Evolutionary conservation across 2,797 vertebrate species (phyloP).

Genomic region (Taeniopygia guttata): DNA sequence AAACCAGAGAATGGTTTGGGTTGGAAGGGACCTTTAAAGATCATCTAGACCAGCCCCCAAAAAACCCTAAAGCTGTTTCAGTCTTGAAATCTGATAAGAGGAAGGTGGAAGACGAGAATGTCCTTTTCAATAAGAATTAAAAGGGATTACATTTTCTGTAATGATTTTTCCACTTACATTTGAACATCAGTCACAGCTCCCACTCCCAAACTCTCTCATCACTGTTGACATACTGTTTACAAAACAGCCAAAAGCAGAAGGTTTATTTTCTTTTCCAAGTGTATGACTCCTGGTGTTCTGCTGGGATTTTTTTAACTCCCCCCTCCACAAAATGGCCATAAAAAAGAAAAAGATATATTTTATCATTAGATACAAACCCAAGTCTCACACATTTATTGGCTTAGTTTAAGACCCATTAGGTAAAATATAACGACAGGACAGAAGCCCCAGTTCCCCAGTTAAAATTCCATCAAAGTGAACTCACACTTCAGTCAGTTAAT

Average conservation of each 20-base stretch:
- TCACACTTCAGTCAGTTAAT: neutral
- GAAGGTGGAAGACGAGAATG: neutral
- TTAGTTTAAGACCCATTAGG: neutral
- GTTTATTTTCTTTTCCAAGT: neutral
- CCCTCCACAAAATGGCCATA: neutral
- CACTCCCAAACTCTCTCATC: neutral
- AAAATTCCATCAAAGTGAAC: neutral
- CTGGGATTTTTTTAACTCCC: neutral
- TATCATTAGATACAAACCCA: neutral
- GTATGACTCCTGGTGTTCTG: neutral
- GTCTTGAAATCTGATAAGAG: neutral
- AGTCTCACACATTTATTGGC: neutral
- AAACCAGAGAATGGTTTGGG: neutral
- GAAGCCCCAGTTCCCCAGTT: neutral
- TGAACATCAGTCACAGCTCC: neutral
- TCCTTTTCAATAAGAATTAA: neutral
- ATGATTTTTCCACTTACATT: neutral
- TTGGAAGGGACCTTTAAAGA: neutral
- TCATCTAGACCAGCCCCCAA: neutral
- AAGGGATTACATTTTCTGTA: neutral
- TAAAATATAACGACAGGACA: neutral
- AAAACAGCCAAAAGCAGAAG: neutral
- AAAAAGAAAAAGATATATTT: neutral
- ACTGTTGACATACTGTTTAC: neutral
- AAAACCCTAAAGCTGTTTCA: neutral